Base-by-base conservation (phyloP, 1,140 invertebrate genomes). In the Hycleus phaleratus region DNA sequence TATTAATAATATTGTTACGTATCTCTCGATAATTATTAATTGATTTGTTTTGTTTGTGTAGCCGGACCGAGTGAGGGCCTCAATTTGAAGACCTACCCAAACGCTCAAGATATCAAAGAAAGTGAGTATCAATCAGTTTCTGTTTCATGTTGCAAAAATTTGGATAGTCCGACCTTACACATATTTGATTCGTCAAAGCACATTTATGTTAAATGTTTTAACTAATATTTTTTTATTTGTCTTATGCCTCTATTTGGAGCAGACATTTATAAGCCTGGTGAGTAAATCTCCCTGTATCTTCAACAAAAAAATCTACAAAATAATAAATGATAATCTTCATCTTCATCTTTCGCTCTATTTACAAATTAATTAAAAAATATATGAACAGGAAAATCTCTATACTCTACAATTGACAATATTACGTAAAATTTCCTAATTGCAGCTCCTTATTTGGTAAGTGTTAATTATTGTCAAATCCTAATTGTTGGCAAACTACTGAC, bases 51-150 rank as follows among this genome's bases (percentile, higher is more conserved):
- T 58, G 43, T 59, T 52, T 64, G 62, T 64, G 10, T 46, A 68
- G 66, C 44, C 26, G 57, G 52, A 18, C 49, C 49, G 18, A 49
- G 50, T 38, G 54, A 58, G 10, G 61, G 62, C 4, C 72, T 89
- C 8, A 78, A 83, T 47, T 71, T 92, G 48, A 86, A 80, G 71
- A 90, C 87, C 0, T 89, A 90, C 71, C 89, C 89, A 4, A 73
- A 74, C 26, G 79, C 84, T 40, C 88, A 91, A 74, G 82, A 81
- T 38, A 86, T 91, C 43, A 85, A 88, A 82, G 83, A 89, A 81
- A 87, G 90, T 91, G 77, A 87, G 86, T 84, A 68, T 54, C 42
- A 7, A 18, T 53, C 18, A 26, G 4, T 11, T 46, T 46, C n/a
- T 26, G 3, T 42, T 42, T n/a, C 3, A 42, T 42, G 3, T 42